phyloP scores from a whole-genome alignment of 2,797 vertebrate species.

The Clarias fuscus region DNA sequence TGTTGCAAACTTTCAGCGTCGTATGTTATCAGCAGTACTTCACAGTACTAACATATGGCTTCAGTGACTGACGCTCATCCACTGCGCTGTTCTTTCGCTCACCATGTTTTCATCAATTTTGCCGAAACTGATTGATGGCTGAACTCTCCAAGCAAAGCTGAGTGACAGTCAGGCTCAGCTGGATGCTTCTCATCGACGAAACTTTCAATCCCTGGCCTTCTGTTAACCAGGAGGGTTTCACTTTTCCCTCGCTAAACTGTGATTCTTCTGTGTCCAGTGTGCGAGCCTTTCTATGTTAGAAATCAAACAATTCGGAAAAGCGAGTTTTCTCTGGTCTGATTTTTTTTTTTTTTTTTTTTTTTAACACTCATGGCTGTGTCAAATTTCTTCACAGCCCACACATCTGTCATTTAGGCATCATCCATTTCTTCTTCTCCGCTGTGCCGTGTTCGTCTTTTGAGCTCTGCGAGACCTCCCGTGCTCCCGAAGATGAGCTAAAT shows the following conservation, averaged over 20 bases:
- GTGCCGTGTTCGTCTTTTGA: background rate
- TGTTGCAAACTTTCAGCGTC: background rate
- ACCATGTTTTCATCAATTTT: background rate
- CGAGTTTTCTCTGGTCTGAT: background rate
- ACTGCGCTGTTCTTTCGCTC: background rate
- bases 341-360: conserved; percentile 39
- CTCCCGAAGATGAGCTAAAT: conserved; percentile 42
- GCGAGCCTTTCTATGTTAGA: background rate
- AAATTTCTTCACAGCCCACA: conserved; percentile 10
- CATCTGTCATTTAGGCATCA: conserved; percentile 42
- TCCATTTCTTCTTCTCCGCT: conserved; percentile 31
- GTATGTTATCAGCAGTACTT: background rate
- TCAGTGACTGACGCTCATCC: conserved; percentile 6
- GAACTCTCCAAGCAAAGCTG: conserved; percentile 28
- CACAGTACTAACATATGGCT: background rate
- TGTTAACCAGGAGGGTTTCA: conserved; percentile 42
- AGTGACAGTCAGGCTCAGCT: conserved; percentile 46
- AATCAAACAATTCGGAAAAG: background rate
- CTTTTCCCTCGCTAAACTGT: conserved; percentile 27
- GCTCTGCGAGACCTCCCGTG: background rate
- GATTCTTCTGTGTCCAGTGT: conserved; percentile 29
- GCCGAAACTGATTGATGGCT: conserved; percentile 36
- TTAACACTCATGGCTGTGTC: conserved; percentile 1
- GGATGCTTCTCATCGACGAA: conserved; percentile 35
- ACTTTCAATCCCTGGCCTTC: conserved; percentile 37